Evolutionary conservation across 1,140 invertebrate species (phyloP), one percentile per base, ranked within the genome.

Genomic region (Penaeus japonicus): DNA sequence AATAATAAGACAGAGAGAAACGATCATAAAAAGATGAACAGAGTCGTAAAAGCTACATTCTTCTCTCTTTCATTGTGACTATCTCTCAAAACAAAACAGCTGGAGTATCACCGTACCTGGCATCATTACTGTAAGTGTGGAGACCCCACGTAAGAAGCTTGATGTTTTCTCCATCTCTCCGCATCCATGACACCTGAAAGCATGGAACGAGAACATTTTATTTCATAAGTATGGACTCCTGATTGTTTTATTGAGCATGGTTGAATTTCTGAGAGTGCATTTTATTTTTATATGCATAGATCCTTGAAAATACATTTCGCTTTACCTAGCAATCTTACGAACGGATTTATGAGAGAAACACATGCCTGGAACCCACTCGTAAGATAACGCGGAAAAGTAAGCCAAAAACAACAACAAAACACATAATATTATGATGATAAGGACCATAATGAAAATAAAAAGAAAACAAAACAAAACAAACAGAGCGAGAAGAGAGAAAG

Each of bases 91-190:
- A 35, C 3, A 12, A 30, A 22, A 1, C 32, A 27, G 59, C 24
- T 70, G n/a, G 2, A 1, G n/a, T 22, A 2, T 15, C 15, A 15
- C 10, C 62, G n/a, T 22, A 85, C 84, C 96, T 93, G n/a, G 94
- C 94, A 90, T 97, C 96, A n/a, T 95, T 95, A 80, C 95, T 96
- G 92, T 97, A 97, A 0, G 96, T 96, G 91, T 96, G 95, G 77
- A 95, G 93, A 4, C 96, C 96, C 89, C 96, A 95, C 1, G 96
- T 96, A 1, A 97, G 94, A 24, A 97, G 93, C 73, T 90, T 84
- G 89, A 95, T 95, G 0, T 96, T 93, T 59, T 96, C 95, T 4
- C 96, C 95, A 3, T 94, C 95, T 84, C 96, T 93, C 82, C 95
- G 94, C 77, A 96, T 94, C 96, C 96, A 97, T 0, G 96, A 96